Evolutionary conservation across 2,797 vertebrate species (phyloP).

Genomic region (Ctenochaetus hawaiiensis): DNA sequence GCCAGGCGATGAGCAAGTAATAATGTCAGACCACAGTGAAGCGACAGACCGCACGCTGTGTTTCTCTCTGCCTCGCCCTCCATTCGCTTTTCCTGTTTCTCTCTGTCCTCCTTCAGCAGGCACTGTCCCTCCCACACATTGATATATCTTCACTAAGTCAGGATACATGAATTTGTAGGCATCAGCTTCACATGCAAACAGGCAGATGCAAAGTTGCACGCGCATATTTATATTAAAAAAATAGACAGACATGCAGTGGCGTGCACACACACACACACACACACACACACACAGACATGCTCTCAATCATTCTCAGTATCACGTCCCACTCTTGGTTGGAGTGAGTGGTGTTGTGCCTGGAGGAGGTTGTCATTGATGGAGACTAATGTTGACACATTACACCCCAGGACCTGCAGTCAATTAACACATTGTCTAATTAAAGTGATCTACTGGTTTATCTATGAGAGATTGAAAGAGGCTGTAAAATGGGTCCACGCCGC

Average conservation of each 20-base stretch:
- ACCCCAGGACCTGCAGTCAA: constrained; percentile 82
- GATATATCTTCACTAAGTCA: constrained; percentile 30
- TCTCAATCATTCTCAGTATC: constrained; percentile 53
- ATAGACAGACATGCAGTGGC: not conserved
- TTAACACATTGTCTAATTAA: constrained; percentile 88
- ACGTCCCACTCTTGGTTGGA: constrained; percentile 41
- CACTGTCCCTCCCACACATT: constrained; percentile 26
- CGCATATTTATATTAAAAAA: not conserved
- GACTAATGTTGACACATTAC: constrained; percentile 83
- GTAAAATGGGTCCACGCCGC: constrained; percentile 75
- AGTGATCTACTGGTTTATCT: constrained; percentile 82
- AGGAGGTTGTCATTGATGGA: constrained; percentile 72
- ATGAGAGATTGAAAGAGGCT: constrained; percentile 73
- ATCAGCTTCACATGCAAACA: constrained; percentile 1
- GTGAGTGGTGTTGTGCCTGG: constrained; percentile 55
- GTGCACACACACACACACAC: not conserved
- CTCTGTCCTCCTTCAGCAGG: constrained; percentile 19
- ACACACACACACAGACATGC: not conserved
- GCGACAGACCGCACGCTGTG: constrained; percentile 34
- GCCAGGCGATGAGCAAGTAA: constrained; percentile 61
- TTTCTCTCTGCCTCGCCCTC: constrained; percentile 3
- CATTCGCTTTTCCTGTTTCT: not conserved
- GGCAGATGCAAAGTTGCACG: not conserved
- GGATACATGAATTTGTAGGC: constrained; percentile 12
- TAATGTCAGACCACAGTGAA: constrained; percentile 72